Evolutionary conservation across 1,140 invertebrate species (phyloP), one percentile per base, ranked within the genome.

Genomic region (Brachionus paranguensis): DNA sequence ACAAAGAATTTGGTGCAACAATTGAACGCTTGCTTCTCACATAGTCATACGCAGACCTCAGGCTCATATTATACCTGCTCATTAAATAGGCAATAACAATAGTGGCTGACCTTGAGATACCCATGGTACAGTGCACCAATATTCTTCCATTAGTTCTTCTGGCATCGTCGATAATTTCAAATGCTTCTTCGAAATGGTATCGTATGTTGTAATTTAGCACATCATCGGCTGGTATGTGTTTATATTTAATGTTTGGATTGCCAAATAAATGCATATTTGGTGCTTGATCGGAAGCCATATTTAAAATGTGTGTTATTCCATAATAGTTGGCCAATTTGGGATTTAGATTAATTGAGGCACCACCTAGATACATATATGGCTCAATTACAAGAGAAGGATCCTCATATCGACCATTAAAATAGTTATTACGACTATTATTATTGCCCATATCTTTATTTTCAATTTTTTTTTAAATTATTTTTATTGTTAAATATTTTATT

Each of bases 121-220:
- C 88, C 14, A 87, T 87, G 64, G 88, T 86, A 85, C 88, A 89
- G 65, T 89, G 88, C 24, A 89, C 93, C 78, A 94, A 90, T 1
- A 94, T 92, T 88, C 92, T 93, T 84, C 94, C 94, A 17, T 64
- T 64, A 7, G 24, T 53, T 29, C 27, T 24, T 55, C 41, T 78
- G 14, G 74, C 41, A 29, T 41, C 27, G 10, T 45, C 70, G 29
- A 72, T 72, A 47, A 72, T 43, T 20, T 72, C 43, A 47, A 72
- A 72, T 20, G 70, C 70, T 17, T 47, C 37, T 47, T 72, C 70
- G 29, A 78, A 45, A 17, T 78, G 43, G 41, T 50, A 47, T 24
- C 70, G 20, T 5, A 72, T 37, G 14, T 55, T 50, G 29, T 78
- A 78, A 12, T 27, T 68, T 12, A 68, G 65, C 1, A 33, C 65